Base-by-base conservation (phyloP, 1,140 invertebrate species). In the Oncopeltus fasciatus region DNA sequence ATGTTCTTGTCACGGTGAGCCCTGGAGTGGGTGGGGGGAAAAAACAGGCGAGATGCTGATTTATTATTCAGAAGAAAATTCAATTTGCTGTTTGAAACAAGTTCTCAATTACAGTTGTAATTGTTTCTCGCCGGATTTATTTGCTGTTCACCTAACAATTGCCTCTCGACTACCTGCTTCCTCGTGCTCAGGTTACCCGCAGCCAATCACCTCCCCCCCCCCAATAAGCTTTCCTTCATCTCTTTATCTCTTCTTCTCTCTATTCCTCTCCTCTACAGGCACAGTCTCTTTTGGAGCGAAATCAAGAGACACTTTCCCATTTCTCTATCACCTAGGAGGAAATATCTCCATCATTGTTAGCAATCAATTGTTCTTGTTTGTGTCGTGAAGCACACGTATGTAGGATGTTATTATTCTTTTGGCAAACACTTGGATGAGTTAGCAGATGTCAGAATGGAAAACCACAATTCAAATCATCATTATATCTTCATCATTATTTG, bases 21-120 rank as follows among this genome's bases (percentile, higher is more conserved):
- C 26, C 24, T 24, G 49, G n/a, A n/a, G n/a, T n/a, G n/a, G n/a
- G n/a, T n/a, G n/a, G n/a, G n/a, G n/a, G n/a, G n/a, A n/a, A n/a
- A n/a, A 53, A 24, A 5, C 20, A 24, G 26, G 24, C 2, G 49
- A 24, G 26, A 53, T 24, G 5, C 24, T 53, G 49, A 53, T 53
- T 53, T 53, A 2, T 53, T 53, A 53, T 53, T 53, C 49, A 24
- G 3, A 14, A 18, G 12, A 18, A 53, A 26, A 53, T 53, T 53
- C 49, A 53, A 53, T 53, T 53, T 24, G 26, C 18, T 53, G 2
- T 26, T 26, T 53, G 21, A 27, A 53, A 53, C 24, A 24, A 53
- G 24, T 53, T 53, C 49, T 53, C 49, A 53, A 53, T 53, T 53
- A 53, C 49, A 53, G 14, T 53, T 53, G 49, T 24, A 53, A 18